Percentiles rank a stretch among this genome's conserved stretches.
Evolutionary conservation across 2,888 invertebrate genomes (phyloP).

Genomic region (Deroplatys truncata): DNA sequence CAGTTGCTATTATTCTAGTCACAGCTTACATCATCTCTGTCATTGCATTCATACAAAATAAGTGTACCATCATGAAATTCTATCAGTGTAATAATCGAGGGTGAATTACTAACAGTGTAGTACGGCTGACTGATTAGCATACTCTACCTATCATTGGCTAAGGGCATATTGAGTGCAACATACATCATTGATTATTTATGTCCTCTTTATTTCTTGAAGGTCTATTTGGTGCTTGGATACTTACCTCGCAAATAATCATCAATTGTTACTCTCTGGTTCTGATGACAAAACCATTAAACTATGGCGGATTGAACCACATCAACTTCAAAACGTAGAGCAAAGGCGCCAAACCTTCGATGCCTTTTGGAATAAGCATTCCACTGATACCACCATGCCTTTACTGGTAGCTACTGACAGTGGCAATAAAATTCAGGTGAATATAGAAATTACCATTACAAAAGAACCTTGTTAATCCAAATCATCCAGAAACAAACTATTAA

Average conservation of each 20-base stretch:
- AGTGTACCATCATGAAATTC: too few species aligned
- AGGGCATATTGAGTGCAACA: too few species aligned
- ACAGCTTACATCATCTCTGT: too few species aligned
- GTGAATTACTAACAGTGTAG: too few species aligned
- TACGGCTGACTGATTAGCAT: too few species aligned
- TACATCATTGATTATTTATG: too few species aligned
- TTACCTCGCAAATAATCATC: constrained; percentile 36
- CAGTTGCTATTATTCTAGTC: too few species aligned
- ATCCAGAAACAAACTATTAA: too few species aligned
- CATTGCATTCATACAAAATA: too few species aligned
- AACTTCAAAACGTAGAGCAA: constrained; percentile 22
- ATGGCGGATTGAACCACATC: constrained; percentile 38
- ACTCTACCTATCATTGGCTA: too few species aligned
- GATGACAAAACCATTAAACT: constrained; percentile 40
- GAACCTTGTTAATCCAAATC: background rate
- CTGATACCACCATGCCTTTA: background rate
- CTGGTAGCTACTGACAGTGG: background rate
- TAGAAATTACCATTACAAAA: background rate
- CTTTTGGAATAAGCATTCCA: constrained; percentile 34
- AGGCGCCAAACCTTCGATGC: constrained; percentile 34
- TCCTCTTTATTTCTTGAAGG: constrained; percentile 28
- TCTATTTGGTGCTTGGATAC: constrained; percentile 39
- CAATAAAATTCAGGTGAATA: constrained; percentile 33
- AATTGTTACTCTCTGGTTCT: constrained; percentile 39
- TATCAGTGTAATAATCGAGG: too few species aligned